Evolutionary conservation across 2,888 invertebrate genomes (phyloP), one percentile per base, ranked within the genome.

Genomic region (Mycogona germanica): DNA sequence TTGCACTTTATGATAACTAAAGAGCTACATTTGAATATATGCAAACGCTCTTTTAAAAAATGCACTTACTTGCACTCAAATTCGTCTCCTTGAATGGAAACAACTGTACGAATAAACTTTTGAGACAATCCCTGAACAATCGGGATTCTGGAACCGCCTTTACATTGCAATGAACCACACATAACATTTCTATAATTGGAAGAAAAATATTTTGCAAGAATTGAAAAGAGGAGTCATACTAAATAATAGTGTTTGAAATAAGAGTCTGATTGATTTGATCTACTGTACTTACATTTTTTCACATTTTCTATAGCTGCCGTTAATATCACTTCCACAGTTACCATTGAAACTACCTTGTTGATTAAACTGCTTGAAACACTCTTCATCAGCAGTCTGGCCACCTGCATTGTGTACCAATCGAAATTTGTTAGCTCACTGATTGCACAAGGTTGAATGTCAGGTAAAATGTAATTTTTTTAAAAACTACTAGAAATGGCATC

Each of bases 131-230:
- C 86, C 32, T 79, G 75, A 58, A 84, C 79, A 30, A 84, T 78
- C 2, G 95, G 95, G 64, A 83, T 80, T 47, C 82, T 76, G 68
- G 80, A 82, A 12, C 96, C 97, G 55, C 80, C 79, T 68, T 88
- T 87, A 70, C 97, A 97, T 68, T 97, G 97, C 59, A 97, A 75
- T 1, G 95, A 84, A 14, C 97, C 97, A 68, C 97, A 97, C 62
- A 80, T 79, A 28, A 92, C 84, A 71, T 97, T 89, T 66, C 89
- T 89, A 65, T 17, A 64, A 7, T 21, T 46, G 5, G 37, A 51
- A 44, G n/a, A 17, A 12, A 44, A 4, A 21, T 9, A 46, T 14
- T 12, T 21, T n/a, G 2, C 17, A 2, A 25, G 12, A 30, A 45
- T 45, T 45, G 17, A 9, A n/a, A 7, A 26, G 28, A 23, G 25